Percentiles rank a stretch among this genome's conserved stretches.
These are phyloP conservation scores for Smittia aterrima DNA, from an alignment of 2,888 invertebrate species.

Conservation along the genomic window DNA sequence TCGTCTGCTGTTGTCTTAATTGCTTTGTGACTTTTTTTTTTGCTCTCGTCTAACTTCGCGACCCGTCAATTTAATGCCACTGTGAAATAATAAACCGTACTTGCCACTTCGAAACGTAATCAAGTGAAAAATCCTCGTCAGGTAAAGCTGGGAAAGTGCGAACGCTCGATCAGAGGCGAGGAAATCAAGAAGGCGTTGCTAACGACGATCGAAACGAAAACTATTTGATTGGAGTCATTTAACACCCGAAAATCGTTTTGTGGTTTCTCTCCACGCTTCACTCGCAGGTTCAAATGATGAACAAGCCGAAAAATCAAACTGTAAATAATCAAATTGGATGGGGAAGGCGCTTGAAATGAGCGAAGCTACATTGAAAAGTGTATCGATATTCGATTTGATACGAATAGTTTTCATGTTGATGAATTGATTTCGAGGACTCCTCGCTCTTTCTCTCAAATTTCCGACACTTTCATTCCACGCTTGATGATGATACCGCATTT, in stretches of 20 bases:
- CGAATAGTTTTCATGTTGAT: slow-evolving; percentile 24
- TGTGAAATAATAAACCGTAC: slow-evolving; percentile 3
- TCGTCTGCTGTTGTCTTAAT: not conserved
- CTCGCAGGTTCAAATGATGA: not conserved
- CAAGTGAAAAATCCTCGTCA: slow-evolving; percentile 8
- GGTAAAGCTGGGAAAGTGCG: not conserved
- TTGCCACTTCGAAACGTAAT: not conserved
- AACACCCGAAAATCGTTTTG: slow-evolving; percentile 24
- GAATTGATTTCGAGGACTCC: slow-evolving; percentile 20
- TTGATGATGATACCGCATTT: not conserved
- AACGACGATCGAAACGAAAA: slow-evolving; percentile 13
- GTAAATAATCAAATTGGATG: slow-evolving; percentile 36
- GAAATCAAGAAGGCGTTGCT: slow-evolving; percentile 30
- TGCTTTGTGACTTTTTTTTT: not conserved
- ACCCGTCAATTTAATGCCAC: not conserved
- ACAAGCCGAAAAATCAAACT: slow-evolving; percentile 33
- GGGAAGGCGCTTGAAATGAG: slow-evolving; percentile 17
- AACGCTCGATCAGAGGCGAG: not conserved
- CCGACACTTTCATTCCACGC: not conserved
- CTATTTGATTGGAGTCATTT: slow-evolving; percentile 26
- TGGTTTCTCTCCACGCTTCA: not conserved
- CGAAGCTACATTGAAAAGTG: slow-evolving; percentile 4
- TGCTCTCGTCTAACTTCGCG: no score
- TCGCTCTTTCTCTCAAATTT: not conserved
- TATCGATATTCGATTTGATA: slow-evolving; percentile 39